phyloP scores from a whole-genome alignment of 2,888 invertebrate genomes.

The Acronicta aceris region DNA sequence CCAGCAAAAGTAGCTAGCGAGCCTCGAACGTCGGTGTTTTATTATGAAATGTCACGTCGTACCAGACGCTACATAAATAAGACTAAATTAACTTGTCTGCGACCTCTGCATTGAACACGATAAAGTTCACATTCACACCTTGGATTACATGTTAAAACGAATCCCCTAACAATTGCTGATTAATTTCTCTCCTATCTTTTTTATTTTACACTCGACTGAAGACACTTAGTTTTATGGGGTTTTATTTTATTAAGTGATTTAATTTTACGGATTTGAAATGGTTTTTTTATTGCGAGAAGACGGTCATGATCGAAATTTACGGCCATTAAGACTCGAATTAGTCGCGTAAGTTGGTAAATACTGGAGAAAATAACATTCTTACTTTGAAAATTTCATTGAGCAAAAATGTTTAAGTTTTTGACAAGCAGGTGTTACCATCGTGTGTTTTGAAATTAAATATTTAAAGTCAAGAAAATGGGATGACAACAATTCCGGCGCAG shows the following conservation, averaged over 20 bases:
- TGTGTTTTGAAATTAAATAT: slow-evolving; percentile 4
- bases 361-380: slow-evolving; percentile 30
- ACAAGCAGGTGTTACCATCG: not conserved
- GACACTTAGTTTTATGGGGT: slow-evolving; percentile 29
- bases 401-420: not conserved
- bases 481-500: slow-evolving; percentile 34
- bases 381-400: slow-evolving; percentile 12
- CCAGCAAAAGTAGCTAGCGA: slow-evolving; percentile 69
- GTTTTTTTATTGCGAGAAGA: slow-evolving; percentile 41
- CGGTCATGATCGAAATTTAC: slow-evolving; percentile 40
- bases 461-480: slow-evolving; percentile 33
- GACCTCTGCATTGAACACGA: slow-evolving; percentile 76
- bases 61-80: slow-evolving; percentile 87
- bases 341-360: slow-evolving; percentile 34
- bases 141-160: slow-evolving; percentile 59
- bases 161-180: slow-evolving; percentile 27
- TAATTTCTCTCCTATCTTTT: slow-evolving; percentile 13
- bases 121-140: slow-evolving; percentile 77
- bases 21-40: slow-evolving; percentile 76
- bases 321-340: slow-evolving; percentile 29
- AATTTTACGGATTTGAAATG: slow-evolving; percentile 40
- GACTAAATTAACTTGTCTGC: slow-evolving; percentile 86
- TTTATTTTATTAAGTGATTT: slow-evolving; percentile 34
- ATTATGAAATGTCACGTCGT: slow-evolving; percentile 85
- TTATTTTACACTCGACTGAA: slow-evolving; percentile 18